phyloP scores from a whole-genome alignment of 2,888 invertebrate genomes.

The Hofmannophila pseudospretella region DNA sequence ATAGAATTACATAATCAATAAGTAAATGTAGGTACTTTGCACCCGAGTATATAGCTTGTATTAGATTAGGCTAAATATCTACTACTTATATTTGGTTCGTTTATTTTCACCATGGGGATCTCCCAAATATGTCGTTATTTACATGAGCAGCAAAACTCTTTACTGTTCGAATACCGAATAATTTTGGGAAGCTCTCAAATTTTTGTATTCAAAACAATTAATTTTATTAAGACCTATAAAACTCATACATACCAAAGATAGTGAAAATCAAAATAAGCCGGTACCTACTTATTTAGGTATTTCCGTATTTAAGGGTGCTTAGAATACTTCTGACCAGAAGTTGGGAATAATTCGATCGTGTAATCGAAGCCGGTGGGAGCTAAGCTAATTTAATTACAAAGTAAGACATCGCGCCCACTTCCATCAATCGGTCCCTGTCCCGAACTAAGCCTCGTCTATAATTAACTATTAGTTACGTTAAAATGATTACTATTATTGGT shows the following conservation, averaged over 20 bases:
- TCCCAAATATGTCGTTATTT: slow-evolving; percentile 5
- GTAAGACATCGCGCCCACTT: neutral
- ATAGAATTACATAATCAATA: slow-evolving; percentile 31
- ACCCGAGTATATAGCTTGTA: slow-evolving; percentile 35
- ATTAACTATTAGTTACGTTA: slow-evolving; percentile 9
- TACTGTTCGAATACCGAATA: neutral
- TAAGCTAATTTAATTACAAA: no score
- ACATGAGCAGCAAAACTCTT: no score
- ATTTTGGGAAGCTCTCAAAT: slow-evolving; percentile 6
- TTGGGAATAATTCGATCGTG: no score
- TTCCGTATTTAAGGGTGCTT: no score
- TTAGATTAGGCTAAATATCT: slow-evolving; percentile 33
- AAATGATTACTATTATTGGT: slow-evolving; percentile 64
- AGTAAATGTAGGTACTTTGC: slow-evolving; percentile 39
- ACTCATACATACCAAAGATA: no score
- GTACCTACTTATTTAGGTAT: no score
- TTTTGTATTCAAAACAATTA: no score
- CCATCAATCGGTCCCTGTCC: slow-evolving; percentile 18
- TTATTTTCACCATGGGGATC: slow-evolving; percentile 20
- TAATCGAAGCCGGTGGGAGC: no score
- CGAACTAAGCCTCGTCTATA: slow-evolving; percentile 28
- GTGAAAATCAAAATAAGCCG: no score
- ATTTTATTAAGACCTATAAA: no score
- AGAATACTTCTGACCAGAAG: no score
- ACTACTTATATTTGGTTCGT: slow-evolving; percentile 33